These are phyloP conservation scores for Telmatherina bonti DNA, from an alignment of 2,797 vertebrate genomes.

Conservation along the genomic window DNA sequence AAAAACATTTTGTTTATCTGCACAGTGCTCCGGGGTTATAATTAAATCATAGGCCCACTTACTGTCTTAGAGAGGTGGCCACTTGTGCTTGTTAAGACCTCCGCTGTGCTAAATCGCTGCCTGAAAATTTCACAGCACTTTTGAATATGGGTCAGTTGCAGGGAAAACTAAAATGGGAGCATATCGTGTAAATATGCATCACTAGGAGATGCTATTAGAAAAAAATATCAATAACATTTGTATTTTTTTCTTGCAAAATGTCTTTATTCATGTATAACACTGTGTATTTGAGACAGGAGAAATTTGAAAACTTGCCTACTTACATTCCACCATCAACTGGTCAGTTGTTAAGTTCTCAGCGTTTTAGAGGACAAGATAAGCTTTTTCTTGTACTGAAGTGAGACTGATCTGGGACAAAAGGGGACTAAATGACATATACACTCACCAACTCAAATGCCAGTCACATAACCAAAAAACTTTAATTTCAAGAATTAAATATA, in stretches of 20 bases:
- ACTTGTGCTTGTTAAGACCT: conserved; percentile 42
- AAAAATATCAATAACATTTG: background rate
- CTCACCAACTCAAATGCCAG: background rate
- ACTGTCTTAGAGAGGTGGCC: conserved; percentile 41
- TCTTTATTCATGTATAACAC: conserved; percentile 1
- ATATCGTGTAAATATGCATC: conserved; percentile 4
- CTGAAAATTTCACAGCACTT: conserved; percentile 21
- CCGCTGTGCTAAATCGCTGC: conserved; percentile 33
- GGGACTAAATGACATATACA: conserved; percentile 1
- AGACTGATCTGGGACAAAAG: background rate
- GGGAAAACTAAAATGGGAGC: conserved; percentile 15
- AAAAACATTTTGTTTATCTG: conserved; percentile 63
- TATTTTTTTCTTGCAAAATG: conserved; percentile 8
- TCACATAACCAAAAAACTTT: conserved; percentile 14
- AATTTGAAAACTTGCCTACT: too few species aligned
- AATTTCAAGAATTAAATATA: conserved; percentile 37
- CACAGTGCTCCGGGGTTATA: conserved; percentile 34
- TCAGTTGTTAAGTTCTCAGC: background rate
- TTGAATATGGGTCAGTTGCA: conserved; percentile 24
- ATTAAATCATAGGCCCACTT: conserved; percentile 43
- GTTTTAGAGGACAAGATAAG: background rate
- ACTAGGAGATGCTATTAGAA: conserved; percentile 16
- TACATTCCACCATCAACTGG: too few species aligned
- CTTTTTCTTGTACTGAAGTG: background rate
- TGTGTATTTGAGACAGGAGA: background rate